Base-by-base conservation (phyloP, 2,113 vertebrate species). In the Pseudorhombus dupliciocellatus region DNA sequence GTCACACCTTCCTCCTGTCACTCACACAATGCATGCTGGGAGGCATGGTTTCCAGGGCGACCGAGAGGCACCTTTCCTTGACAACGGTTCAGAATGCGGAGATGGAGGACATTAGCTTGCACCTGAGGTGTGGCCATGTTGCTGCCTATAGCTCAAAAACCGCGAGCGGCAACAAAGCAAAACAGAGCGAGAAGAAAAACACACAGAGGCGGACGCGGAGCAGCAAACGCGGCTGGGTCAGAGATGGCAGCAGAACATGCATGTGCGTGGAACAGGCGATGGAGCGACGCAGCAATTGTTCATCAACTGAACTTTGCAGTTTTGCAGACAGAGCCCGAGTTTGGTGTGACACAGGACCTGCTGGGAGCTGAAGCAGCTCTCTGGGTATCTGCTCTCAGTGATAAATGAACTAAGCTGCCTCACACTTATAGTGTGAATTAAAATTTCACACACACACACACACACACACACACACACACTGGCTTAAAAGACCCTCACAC, bases 41-140 rank as follows among this genome's bases (percentile, higher is more conserved):
- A 90, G 88, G 81, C 80, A 79, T 80, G 87, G 92, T 91, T 91
- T 90, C 92, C 90, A 89, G 80, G 88, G 85, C 80, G 85, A 92
- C 91, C 30, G 7, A 81, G 78, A 84, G 84, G 83, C 87, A 90
- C 87, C 85, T 91, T 91, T 88, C 84, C 87, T 87, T 89, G 90
- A 91, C 88, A 28, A 91, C 85, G 66, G 77, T 86, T 87, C 83
- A 84, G 79, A 78, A 90, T 74, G 84, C 59, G 8, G 83, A 77
- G 85, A 86, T 75, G 75, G 81, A 79, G 75, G 81, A 85, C 88
- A 91, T 89, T 90, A 88, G 81, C 82, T 83, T 83, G 81, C 85
- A 86, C 84, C 83, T 92, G 82, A 89, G 88, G 86, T 89, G 81
- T 84, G 67, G 80, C 56, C 42, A 56, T 68, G 66, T 56, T 18